These are phyloP conservation scores for Pseudocheirus occidentalis DNA, from an alignment of 2,797 vertebrate species.

Conservation along the genomic window DNA sequence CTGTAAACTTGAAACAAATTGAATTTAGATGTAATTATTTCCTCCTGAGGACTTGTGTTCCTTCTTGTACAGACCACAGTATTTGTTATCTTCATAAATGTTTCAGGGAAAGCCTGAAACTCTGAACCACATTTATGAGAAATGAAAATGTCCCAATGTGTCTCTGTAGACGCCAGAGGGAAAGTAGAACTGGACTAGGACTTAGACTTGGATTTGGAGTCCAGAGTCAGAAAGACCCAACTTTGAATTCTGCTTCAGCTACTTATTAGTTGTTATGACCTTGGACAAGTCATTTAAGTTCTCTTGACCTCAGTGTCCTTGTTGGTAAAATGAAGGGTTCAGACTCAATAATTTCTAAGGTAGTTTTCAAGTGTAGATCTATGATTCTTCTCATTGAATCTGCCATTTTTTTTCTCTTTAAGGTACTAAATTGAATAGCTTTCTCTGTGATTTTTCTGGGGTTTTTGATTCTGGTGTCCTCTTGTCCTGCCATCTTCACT, in stretches of 20 bases:
- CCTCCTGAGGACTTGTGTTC: background rate
- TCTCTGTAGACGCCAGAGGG: background rate
- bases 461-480: background rate
- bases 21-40: background rate
- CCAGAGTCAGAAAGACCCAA: background rate
- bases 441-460: background rate
- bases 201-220: too few species aligned
- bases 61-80: background rate
- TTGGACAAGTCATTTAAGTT: background rate
- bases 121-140: background rate
- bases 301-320: background rate
- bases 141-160: constrained; percentile 1
- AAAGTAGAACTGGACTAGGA: background rate
- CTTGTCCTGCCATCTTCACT: background rate
- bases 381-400: background rate
- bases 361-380: background rate
- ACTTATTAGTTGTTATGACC: background rate
- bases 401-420: background rate
- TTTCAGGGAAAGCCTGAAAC: constrained; percentile 28
- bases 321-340: background rate
- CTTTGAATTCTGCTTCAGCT: background rate
- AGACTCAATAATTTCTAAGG: background rate
- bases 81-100: constrained; percentile 7
- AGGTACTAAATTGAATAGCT: background rate
- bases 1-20: background rate